Base-by-base conservation (phyloP, 2,113 vertebrate genomes). In the human region DNA sequence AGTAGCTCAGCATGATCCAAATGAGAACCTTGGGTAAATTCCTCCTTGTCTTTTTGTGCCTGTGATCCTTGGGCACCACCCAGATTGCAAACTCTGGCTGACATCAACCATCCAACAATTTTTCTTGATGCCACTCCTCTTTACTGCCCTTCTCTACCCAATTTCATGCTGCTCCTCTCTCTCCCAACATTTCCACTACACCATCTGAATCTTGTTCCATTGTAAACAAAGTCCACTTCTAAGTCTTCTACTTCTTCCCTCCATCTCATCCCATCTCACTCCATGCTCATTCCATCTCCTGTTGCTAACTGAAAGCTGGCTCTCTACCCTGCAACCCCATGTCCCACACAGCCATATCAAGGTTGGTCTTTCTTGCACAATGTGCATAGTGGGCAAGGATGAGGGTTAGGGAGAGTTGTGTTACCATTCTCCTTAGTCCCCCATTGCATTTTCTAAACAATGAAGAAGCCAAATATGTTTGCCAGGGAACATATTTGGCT, bases 11-110 rank as follows among this genome's bases (percentile, higher is more conserved):
- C n/a, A 59, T 94, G 50, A 86, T 59, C n/a, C 59, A 92, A 52
- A 92, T 89, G 59, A 84, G 79, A 97, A 73, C n/a, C 45, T 86
- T 66, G 64, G 57, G 35, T 89, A 91, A 96, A 94, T 96, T 93
- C 20, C 43, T 84, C 72, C 32, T 87, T 90, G 40, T 10, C 10
- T 70, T 96, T 96, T 95, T 80, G 64, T 85, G 89, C 43, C 70
- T 88, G 10, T 89, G 76, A 97, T 93, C 75, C 61, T 80, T 94
- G 61, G 25, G n/a, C 6, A 89, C 64, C n/a, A 57, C 48, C 40
- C 64, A 93, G 94, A 96, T 64, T 76, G 32, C 27, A 93, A 97
- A 64, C 23, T 79, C 70, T 73, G 75, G 35, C 88, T 97, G 12
- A 79, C 20, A 72, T 76, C 55, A 93, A 76, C 50, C 85, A 75